Percentiles rank a stretch among this genome's conserved stretches.
Evolutionary conservation across 2,113 vertebrate genomes (phyloP).

Genomic region (Empidonax alnorum): DNA sequence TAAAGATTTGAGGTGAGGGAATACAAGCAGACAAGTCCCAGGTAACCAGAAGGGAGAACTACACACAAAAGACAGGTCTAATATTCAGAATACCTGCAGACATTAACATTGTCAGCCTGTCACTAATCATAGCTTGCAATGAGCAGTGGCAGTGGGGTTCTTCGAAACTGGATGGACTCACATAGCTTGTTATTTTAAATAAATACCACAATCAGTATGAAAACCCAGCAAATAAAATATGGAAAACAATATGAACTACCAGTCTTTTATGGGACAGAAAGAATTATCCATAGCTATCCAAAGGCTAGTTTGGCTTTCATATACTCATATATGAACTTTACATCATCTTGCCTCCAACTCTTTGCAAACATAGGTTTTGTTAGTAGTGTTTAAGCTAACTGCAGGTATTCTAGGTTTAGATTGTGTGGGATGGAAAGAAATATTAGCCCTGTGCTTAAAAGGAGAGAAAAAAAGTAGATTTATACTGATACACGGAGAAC

Average conservation of each 20-base stretch:
- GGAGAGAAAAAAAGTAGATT: neutral
- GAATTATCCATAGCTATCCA: conserved; percentile 49
- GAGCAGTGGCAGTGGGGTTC: conserved; percentile 36
- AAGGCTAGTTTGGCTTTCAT: conserved; percentile 45
- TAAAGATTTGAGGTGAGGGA: conserved; percentile 7
- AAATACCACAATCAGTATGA: conserved; percentile 35
- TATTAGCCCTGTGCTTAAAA: neutral
- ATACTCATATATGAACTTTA: conserved; percentile 17
- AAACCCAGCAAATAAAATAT: conserved; percentile 22
- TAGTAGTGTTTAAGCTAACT: conserved; percentile 40
- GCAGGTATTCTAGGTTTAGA: conserved; percentile 30
- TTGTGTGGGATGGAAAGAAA: conserved; percentile 34
- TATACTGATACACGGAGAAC: neutral
- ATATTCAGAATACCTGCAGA: conserved; percentile 7
- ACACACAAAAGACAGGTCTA: conserved; percentile 17
- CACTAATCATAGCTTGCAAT: conserved; percentile 11
- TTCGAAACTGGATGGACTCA: neutral
- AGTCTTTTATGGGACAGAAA: conserved; percentile 29
- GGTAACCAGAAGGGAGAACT: conserved; percentile 34
- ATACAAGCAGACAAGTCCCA: conserved; percentile 42
- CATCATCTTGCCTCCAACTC: conserved; percentile 10
- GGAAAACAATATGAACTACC: conserved; percentile 29
- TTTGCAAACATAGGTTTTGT: conserved; percentile 10
- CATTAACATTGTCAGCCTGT: conserved; percentile 9
- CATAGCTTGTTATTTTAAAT: conserved; percentile 48